These are phyloP conservation scores for Pandemis heparana DNA, from an alignment of 2,888 invertebrate species.

Conservation along the genomic window DNA sequence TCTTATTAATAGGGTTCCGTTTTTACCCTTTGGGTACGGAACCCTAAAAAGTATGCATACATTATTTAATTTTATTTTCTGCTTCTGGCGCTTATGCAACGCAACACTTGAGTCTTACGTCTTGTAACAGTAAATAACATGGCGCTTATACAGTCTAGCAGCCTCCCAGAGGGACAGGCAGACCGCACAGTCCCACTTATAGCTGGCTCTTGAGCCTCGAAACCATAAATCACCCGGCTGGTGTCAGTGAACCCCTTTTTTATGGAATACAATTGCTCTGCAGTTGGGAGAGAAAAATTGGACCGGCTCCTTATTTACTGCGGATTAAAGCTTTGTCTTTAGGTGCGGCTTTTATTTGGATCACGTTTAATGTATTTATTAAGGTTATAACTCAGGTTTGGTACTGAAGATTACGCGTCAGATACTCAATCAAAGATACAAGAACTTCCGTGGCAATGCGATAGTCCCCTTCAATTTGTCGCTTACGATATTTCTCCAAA, in stretches of 20 bases:
- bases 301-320: slow-evolving; percentile 23
- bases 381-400: no score
- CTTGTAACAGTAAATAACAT: slow-evolving; percentile 32
- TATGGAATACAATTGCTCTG: slow-evolving; percentile 35
- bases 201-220: slow-evolving; percentile 11
- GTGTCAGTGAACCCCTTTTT: slow-evolving; percentile 37
- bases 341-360: not conserved
- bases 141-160: slow-evolving; percentile 18
- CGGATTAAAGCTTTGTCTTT: not conserved
- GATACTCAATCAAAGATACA: no score
- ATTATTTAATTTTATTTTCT: no score
- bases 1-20: no score
- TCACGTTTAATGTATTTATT: not conserved
- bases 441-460: no score
- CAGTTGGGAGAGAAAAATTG: slow-evolving; percentile 36
- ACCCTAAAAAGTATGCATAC: no score
- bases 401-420: no score
- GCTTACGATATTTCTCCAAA: no score
- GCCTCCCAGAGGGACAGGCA: slow-evolving; percentile 31
- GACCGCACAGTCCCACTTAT: slow-evolving; percentile 37
- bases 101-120: not conserved
- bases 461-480: no score
- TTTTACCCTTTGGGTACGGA: no score
- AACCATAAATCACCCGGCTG: slow-evolving; percentile 31
- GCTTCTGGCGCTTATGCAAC: not conserved